These are phyloP conservation scores for Brachionus rotundiformis DNA, from an alignment of 1,140 invertebrate genomes.

Conservation along the genomic window DNA sequence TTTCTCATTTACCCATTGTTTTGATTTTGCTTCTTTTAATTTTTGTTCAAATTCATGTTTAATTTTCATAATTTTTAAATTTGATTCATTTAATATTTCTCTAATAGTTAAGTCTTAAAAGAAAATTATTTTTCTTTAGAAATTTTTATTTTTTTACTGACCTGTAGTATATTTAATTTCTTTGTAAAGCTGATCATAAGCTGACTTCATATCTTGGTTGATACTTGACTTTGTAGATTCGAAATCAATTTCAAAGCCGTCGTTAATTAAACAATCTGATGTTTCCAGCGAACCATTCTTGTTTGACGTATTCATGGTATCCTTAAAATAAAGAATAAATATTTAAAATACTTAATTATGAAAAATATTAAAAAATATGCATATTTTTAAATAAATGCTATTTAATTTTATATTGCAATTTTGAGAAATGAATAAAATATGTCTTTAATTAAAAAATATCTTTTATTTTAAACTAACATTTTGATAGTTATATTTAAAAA, in stretches of 20 bases:
- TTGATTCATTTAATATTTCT: constrained; percentile 24
- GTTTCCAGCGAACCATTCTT: neutral
- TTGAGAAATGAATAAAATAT: neutral
- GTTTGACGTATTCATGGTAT: neutral
- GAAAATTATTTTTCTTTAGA: neutral
- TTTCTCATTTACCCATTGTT: constrained; percentile 71
- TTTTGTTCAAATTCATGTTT: constrained; percentile 70
- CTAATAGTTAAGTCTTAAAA: neutral
- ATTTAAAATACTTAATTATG: neutral
- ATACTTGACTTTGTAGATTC: neutral
- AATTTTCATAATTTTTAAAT: constrained; percentile 59
- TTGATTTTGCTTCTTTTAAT: constrained; percentile 76
- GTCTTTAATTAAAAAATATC: neutral
- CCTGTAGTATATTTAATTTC: constrained; percentile 42
- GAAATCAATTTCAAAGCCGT: neutral
- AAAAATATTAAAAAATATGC: neutral
- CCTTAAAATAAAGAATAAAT: neutral
- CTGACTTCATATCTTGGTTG: neutral
- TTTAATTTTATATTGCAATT: neutral
- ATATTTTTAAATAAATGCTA: neutral
- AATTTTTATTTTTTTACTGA: neutral
- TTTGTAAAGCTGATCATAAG: constrained; percentile 9
- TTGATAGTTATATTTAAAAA: too few species aligned
- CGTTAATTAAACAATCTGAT: neutral
- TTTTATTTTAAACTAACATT: neutral